These are phyloP conservation scores for Drosophila eohydei DNA, from an alignment of 2,888 invertebrate genomes.

Conservation along the genomic window DNA sequence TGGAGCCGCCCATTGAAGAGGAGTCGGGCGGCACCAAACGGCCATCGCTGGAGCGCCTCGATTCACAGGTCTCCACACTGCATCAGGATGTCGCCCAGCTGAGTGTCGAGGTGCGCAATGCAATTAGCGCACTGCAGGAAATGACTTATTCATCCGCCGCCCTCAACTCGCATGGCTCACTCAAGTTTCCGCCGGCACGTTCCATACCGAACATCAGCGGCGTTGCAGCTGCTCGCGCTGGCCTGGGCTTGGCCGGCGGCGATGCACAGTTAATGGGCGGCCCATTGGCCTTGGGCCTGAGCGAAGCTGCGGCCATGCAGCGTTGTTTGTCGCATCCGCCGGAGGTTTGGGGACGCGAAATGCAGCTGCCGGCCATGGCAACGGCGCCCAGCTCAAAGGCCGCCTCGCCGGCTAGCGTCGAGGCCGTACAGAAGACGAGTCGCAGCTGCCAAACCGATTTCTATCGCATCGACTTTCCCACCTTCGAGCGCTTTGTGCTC, in stretches of 20 bases:
- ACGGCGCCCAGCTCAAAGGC: conserved; percentile 56
- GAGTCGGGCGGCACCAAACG: conserved; percentile 57
- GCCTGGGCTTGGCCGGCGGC: conserved; percentile 73
- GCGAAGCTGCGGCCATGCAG: conserved; percentile 86
- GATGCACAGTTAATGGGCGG: conserved; percentile 43
- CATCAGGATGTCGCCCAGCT: conserved; percentile 94
- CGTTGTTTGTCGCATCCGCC: conserved; percentile 94
- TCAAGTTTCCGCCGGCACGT: conserved; percentile 90
- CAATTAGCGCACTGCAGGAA: conserved; percentile 93
- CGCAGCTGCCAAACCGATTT: conserved; percentile 83
- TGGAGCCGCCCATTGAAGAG: conserved; percentile 72
- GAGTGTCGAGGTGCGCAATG: conserved; percentile 93
- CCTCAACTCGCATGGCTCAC: conserved; percentile 80
- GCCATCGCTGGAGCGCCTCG: conserved; percentile 89
- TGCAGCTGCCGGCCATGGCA: conserved; percentile 53
- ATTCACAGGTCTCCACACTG: conserved; percentile 92
- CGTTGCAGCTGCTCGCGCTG: conserved; percentile 54
- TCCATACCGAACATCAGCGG: conserved; percentile 92
- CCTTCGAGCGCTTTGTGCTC: conserved; percentile 86
- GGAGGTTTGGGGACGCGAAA: conserved; percentile 92
- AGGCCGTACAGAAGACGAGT: conserved; percentile 39
- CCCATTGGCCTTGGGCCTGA: conserved; percentile 36
- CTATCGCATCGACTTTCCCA: conserved; percentile 83
- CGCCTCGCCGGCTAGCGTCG: conserved; percentile 34
- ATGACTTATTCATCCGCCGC: conserved; percentile 90